Percentiles rank a stretch among this genome's conserved stretches.
Evolutionary conservation across 2,797 vertebrate genomes (phyloP).

Genomic region (Cyprinella venusta): DNA sequence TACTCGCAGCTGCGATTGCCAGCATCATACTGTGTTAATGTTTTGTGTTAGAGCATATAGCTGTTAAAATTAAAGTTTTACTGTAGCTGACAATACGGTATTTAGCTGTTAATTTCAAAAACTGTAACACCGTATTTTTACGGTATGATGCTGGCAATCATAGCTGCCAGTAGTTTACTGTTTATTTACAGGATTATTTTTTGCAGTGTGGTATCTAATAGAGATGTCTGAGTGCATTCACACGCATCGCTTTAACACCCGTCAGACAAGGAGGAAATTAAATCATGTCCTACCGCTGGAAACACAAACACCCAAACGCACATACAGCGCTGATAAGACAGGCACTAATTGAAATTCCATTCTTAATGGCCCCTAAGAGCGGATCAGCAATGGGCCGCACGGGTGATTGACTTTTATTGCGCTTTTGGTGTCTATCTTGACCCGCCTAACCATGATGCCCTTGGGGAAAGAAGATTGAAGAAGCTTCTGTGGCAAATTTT

Average conservation of each 20-base stretch:
- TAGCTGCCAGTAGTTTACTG: too few species aligned
- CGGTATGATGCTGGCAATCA: too few species aligned
- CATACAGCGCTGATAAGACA: constrained; percentile 40
- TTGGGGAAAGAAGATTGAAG: not conserved
- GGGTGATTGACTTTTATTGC: constrained; percentile 44
- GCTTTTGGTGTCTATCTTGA: constrained; percentile 13
- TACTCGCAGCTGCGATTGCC: too few species aligned
- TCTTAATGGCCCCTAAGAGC: constrained; percentile 34
- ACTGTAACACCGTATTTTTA: too few species aligned
- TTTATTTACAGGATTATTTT: too few species aligned
- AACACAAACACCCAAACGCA: constrained; percentile 32
- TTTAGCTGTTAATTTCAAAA: too few species aligned
- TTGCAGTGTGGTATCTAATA: not conserved
- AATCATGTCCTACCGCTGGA: constrained; percentile 46
- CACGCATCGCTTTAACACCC: constrained; percentile 45
- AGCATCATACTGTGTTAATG: too few species aligned
- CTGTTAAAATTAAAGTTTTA: too few species aligned
- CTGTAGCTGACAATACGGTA: too few species aligned
- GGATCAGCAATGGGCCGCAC: constrained; percentile 1
- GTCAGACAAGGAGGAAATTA: constrained; percentile 50
- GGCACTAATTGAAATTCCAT: constrained; percentile 38
- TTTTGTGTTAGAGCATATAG: too few species aligned
- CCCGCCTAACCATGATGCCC: not conserved
- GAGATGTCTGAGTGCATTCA: not conserved
- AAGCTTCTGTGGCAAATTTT: not conserved